A percentile compares a stretch with the other conserved stretches of the same genome.
These are phyloP conservation scores for Galaxias olidus DNA, from an alignment of 2,797 vertebrate species.

Conservation along the genomic window DNA sequence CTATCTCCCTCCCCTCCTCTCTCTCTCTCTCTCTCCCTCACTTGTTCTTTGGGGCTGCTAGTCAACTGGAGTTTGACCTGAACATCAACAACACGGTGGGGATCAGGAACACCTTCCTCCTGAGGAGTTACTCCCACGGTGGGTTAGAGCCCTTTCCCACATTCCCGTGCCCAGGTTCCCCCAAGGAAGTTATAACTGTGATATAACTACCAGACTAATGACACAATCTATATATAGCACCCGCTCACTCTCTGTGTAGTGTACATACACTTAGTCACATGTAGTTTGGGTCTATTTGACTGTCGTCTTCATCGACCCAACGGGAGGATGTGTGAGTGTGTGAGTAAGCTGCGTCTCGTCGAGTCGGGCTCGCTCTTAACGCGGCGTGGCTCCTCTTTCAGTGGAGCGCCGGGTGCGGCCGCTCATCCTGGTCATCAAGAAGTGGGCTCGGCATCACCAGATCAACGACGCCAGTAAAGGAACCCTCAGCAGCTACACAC, in stretches of 20 bases:
- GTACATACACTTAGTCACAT: too few species aligned
- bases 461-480: conserved; percentile 98
- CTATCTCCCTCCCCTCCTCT: background rate
- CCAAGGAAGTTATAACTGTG: too few species aligned
- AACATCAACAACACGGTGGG: conserved; percentile 97
- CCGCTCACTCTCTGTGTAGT: too few species aligned
- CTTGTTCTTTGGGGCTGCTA: conserved; percentile 45
- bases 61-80: conserved; percentile 94
- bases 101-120: conserved; percentile 98
- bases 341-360: too few species aligned
- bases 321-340: too few species aligned
- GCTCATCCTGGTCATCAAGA: conserved; percentile 90
- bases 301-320: too few species aligned
- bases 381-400: conserved; percentile 59
- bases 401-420: conserved; percentile 92
- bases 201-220: too few species aligned
- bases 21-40: background rate
- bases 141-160: conserved; percentile 56
- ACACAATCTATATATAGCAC: too few species aligned
- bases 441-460: conserved; percentile 87
- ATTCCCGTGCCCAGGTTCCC: too few species aligned
- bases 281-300: too few species aligned
- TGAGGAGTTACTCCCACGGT: conserved; percentile 91
- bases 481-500: conserved; percentile 94
- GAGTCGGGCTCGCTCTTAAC: too few species aligned